These are phyloP conservation scores for Paramisgurnus dabryanus DNA, from an alignment of 2,113 vertebrate genomes.

Conservation along the genomic window DNA sequence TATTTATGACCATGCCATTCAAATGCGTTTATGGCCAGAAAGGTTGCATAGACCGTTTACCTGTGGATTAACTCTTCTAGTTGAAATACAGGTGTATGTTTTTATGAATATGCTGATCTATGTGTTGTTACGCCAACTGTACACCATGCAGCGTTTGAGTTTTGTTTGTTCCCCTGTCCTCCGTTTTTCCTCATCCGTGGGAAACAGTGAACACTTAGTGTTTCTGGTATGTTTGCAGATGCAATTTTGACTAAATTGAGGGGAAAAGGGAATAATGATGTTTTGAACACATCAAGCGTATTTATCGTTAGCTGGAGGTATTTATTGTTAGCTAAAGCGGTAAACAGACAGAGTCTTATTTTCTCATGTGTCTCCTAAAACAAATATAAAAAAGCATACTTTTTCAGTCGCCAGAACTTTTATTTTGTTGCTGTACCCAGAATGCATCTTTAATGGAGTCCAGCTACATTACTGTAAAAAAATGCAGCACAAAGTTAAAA, in stretches of 20 bases:
- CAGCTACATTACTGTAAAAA: too few relatives aligned
- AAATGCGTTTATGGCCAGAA: background rate
- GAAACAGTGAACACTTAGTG: slow-evolving; percentile 34
- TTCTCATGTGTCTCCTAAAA: slow-evolving; percentile 33
- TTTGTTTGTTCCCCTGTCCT: background rate
- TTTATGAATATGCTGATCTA: background rate
- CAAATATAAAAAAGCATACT: too few relatives aligned
- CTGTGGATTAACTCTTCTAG: background rate
- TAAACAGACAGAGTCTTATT: slow-evolving; percentile 1
- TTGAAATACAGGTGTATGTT: background rate
- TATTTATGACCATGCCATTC: slow-evolving; percentile 32
- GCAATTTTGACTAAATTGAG: slow-evolving; percentile 52
- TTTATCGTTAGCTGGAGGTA: slow-evolving; percentile 42
- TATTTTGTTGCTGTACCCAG: slow-evolving; percentile 18
- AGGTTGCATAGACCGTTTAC: background rate
- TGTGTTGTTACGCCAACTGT: background rate
- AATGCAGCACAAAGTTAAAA: too few relatives aligned
- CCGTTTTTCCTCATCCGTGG: slow-evolving; percentile 24
- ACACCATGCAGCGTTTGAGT: background rate
- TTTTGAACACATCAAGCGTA: slow-evolving; percentile 30
- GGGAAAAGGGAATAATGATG: slow-evolving; percentile 38
- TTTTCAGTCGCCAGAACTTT: too few relatives aligned
- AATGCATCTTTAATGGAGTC: background rate
- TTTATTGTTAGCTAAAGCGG: background rate
- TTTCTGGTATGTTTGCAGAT: slow-evolving; percentile 39